Base-by-base conservation (phyloP, 2,113 vertebrate species). In the Sakesphorus luctuosus region DNA sequence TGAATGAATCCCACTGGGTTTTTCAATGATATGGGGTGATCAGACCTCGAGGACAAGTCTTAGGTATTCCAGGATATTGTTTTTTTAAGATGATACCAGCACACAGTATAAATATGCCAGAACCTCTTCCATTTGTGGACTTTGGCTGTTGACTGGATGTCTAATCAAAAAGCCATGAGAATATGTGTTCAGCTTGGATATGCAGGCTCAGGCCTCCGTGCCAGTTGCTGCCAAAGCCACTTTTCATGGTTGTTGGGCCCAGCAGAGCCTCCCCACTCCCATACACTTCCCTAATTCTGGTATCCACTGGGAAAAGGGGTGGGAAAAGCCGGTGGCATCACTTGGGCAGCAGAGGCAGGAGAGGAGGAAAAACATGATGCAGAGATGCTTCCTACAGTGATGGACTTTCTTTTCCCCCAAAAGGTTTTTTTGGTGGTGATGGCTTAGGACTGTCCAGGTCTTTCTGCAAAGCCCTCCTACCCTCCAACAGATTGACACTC, bases 1-100 rank as follows among this genome's bases (percentile, higher is more conserved):
- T 91, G 91, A 98, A 97, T 95, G 96, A 96, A 96, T 94, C 89
- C 93, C 77, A 80, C 44, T 65, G 52, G 79, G 63, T 72, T 96
- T 92, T 93, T 91, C 88, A 92, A 83, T 53, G 46, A 89, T 77
- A 95, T 35, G 59, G 72, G 75, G 69, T 94, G 79, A 96, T 65
- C 76, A 93, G 95, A 94, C 90, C 92, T 93, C 78, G 84, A 90
- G 82, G 90, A 89, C 68, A 67, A 76, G 46, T 79, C 79, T 89
- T 92, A 90, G 76, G 95, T 78, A 91, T 95, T 67, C 44, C 15
- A 24, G 52, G 74, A 90, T 86, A 90, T 86, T 44, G 47, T 75
- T 59, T 61, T 59, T 47, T 61, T 24, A 26, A 93, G 40, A 52
- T 4, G 9, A 71, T 25, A 79, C 91, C 95, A 96, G 91, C 56